Evolutionary conservation across 2,797 vertebrate genomes (phyloP), one percentile per base, ranked within the genome.

Genomic region (Enteromius thamalakanensis): DNA sequence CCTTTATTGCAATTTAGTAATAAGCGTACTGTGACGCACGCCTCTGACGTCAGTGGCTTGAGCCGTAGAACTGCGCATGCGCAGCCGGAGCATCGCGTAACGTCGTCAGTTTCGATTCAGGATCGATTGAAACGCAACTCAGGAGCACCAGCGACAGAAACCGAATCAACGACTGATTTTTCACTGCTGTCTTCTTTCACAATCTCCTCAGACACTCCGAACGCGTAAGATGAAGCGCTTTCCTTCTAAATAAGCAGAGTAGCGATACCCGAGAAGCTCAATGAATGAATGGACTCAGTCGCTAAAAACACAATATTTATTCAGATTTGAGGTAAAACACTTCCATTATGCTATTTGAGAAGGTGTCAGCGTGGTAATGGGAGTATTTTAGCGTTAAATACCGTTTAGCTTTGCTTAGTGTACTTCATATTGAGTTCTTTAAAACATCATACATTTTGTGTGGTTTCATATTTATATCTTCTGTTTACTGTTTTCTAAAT

Each of bases 91-190:
- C 37, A 5, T 23, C 21, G 53, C 26, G 4, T 37, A 6, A 6
- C 40, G 40, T 9, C 40, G 37, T 6, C 55, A 51, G 58, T 81
- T 81, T 81, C 80, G 80, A 5, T 81, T 81, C 55, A 14, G 8
- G 17, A 0, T 21, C 6, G 26, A 9, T 6, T 21, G 29, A 49
- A 19, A 14, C 29, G 1, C 17, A 62, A 37, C 8, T 14, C 42
- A 14, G 1, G 11, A 5, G 26, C 1, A 2, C 21, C 67, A 8
- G 67, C 4, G 70, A 29, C 29, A 40, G 21, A 75, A 62, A 19
- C 32, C 29, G 3, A 11, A 51, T 2, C 12, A 26, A 37, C 26
- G 7, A 1, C 4, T 9, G 37, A 49, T 37, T 0, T 23, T 0
- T 4, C 1, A 14, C 17, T n/a, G 17, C 17, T 5, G 10, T 5